phyloP scores from a whole-genome alignment of 2,888 invertebrate species.

The Thalpophila matura region DNA sequence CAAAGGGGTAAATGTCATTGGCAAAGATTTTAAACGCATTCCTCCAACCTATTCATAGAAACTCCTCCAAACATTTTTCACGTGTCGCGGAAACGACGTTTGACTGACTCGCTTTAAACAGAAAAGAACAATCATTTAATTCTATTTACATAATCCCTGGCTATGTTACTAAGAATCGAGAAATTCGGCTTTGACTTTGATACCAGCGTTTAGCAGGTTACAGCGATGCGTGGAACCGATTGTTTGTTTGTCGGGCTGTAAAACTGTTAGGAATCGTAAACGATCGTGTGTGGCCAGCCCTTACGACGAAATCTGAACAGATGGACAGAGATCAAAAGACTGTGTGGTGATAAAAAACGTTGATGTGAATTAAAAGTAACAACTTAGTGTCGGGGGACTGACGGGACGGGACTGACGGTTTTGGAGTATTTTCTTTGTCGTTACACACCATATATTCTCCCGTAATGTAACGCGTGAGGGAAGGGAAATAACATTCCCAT shows the following conservation, averaged over 20 bases:
- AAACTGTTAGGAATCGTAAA: constrained; percentile 89
- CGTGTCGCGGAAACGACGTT: constrained; percentile 52
- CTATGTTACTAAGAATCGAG: constrained; percentile 80
- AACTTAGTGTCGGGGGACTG: constrained; percentile 79
- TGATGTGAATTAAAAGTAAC: constrained; percentile 87
- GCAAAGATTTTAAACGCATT: constrained; percentile 58
- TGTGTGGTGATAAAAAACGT: constrained; percentile 85
- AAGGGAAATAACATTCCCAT: constrained; percentile 81
- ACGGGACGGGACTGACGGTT: constrained; percentile 70
- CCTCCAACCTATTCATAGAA: constrained; percentile 33
- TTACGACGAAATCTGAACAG: constrained; percentile 90
- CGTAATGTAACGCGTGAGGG: constrained; percentile 65
- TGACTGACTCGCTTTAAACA: constrained; percentile 57
- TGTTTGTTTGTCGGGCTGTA: constrained; percentile 89
- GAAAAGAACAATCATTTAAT: constrained; percentile 65
- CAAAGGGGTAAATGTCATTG: constrained; percentile 67
- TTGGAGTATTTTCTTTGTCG: constrained; percentile 68
- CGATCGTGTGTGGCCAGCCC: constrained; percentile 90
- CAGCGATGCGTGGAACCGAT: constrained; percentile 85
- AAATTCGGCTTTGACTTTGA: constrained; percentile 86
- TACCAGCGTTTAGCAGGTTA: constrained; percentile 80
- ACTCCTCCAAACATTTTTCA: constrained; percentile 35
- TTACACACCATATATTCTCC: constrained; percentile 70
- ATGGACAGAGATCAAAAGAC: constrained; percentile 89
- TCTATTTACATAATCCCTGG: constrained; percentile 61